Conservation (phyloP, 2,797 vertebrate genomes). For the Mus spretus region DNA sequence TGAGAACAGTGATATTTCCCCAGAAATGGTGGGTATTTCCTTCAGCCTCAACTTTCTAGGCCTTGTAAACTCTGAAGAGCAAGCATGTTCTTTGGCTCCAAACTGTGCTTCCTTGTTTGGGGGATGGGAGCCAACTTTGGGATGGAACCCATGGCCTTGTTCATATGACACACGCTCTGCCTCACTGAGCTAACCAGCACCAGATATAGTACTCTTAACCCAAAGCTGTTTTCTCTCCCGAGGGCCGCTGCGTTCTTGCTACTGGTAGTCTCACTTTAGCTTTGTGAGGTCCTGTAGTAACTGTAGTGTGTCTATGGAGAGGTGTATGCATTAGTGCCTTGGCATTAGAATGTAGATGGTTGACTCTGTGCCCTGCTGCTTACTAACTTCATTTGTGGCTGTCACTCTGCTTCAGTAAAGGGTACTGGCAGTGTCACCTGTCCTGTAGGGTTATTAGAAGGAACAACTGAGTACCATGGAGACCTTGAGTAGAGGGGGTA, state of each 20-base stretch:
- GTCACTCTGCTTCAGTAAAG: slow-evolving; percentile 31
- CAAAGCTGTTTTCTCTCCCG: not conserved
- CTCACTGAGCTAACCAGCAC: not conserved
- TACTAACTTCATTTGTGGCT: not conserved
- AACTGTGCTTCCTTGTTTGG: slow-evolving; percentile 12
- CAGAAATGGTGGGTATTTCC: slow-evolving; percentile 91
- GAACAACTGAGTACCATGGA: slow-evolving; percentile 7
- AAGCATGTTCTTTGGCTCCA: not conserved
- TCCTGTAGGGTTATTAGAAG: slow-evolving; percentile 14
- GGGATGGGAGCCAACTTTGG: not conserved
- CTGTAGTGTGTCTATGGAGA: not conserved
- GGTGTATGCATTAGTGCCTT: not conserved
- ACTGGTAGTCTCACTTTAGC: slow-evolving; percentile 4
- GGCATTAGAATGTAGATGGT: not conserved
- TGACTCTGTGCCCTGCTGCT: not conserved
- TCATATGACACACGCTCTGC: not conserved
- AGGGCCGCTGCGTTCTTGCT: not conserved
- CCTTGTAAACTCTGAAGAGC: not conserved
- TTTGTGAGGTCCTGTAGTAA: not conserved
- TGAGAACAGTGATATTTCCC: slow-evolving; percentile 94
- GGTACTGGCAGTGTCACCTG: not conserved
- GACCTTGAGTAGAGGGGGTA: not conserved
- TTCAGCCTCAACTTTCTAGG: not conserved
- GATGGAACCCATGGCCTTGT: not conserved
- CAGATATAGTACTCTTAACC: not conserved